Percentiles rank a stretch among this genome's conserved stretches.
These are phyloP conservation scores for Lytechinus variegatus DNA, from an alignment of 35 echinoderm and acorn worm species.

Conservation along the genomic window DNA sequence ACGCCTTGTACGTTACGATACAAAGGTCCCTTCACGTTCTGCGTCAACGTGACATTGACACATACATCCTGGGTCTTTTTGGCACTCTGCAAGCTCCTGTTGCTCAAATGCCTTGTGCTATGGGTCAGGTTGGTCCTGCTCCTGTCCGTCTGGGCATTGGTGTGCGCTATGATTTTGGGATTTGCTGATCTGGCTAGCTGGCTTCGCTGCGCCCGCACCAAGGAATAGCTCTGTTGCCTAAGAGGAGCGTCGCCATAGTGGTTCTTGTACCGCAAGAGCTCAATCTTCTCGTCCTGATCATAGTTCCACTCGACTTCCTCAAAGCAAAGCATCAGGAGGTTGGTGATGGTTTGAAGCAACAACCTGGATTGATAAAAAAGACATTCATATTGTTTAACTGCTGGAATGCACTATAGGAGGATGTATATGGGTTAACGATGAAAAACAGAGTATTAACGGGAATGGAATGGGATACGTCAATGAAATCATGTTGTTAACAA, in stretches of 20 bases:
- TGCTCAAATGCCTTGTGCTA: slow-evolving; percentile 74
- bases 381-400: neutral
- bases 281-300: slow-evolving; percentile 87
- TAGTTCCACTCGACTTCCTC: slow-evolving; percentile 96
- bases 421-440: neutral
- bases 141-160: neutral
- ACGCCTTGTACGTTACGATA: slow-evolving; percentile 67
- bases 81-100: slow-evolving; percentile 61
- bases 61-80: slow-evolving; percentile 65
- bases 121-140: slow-evolving; percentile 63
- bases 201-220: slow-evolving; percentile 83
- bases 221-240: slow-evolving; percentile 82
- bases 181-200: slow-evolving; percentile 83
- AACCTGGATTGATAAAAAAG: slow-evolving; percentile 46
- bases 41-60: slow-evolving; percentile 69
- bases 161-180: slow-evolving; percentile 81
- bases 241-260: slow-evolving; percentile 85
- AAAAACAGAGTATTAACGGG: no score
- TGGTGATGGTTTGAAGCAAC: slow-evolving; percentile 92
- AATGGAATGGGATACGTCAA: no score
- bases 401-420: neutral
- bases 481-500: no score
- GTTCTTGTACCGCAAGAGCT: slow-evolving; percentile 84
- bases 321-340: slow-evolving; percentile 87
- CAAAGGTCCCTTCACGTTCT: slow-evolving; percentile 82